Evolutionary conservation across 2,888 invertebrate genomes (phyloP).

Genomic region (Zelleria hepariella): DNA sequence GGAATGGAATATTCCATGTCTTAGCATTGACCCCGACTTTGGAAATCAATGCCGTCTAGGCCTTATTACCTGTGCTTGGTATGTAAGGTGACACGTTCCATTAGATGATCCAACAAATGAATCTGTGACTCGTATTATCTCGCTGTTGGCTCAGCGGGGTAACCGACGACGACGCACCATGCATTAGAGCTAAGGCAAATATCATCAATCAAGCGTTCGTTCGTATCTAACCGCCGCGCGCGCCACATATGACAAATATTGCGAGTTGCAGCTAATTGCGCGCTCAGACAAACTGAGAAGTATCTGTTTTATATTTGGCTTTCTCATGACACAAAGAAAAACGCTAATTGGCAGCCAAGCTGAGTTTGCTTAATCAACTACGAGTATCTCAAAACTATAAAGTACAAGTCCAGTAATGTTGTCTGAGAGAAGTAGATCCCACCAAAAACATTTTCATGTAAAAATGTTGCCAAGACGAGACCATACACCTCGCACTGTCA

Average conservation of each 20-base stretch:
- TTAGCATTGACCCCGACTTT: too few species aligned
- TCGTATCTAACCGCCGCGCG: background rate
- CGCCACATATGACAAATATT: background rate
- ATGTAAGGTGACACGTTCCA: background rate
- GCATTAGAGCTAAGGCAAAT: background rate
- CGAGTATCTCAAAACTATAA: too few species aligned
- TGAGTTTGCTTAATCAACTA: too few species aligned
- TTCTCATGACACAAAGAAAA: background rate
- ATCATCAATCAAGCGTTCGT: constrained; percentile 3
- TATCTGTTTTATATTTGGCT: background rate
- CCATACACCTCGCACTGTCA: too few species aligned
- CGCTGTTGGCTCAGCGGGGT: background rate
- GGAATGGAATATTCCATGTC: too few species aligned
- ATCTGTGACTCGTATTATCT: background rate
- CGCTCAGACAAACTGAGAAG: background rate
- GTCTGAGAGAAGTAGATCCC: too few species aligned
- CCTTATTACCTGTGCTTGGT: background rate
- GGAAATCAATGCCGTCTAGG: too few species aligned
- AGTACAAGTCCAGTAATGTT: too few species aligned
- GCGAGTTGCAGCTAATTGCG: background rate
- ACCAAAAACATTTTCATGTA: too few species aligned
- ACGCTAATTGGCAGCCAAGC: background rate
- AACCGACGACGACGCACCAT: background rate
- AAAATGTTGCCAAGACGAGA: too few species aligned
- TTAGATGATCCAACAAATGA: background rate